These are phyloP conservation scores for Halictus quadricinctus DNA, from an alignment of 2,888 invertebrate genomes.

Conservation along the genomic window DNA sequence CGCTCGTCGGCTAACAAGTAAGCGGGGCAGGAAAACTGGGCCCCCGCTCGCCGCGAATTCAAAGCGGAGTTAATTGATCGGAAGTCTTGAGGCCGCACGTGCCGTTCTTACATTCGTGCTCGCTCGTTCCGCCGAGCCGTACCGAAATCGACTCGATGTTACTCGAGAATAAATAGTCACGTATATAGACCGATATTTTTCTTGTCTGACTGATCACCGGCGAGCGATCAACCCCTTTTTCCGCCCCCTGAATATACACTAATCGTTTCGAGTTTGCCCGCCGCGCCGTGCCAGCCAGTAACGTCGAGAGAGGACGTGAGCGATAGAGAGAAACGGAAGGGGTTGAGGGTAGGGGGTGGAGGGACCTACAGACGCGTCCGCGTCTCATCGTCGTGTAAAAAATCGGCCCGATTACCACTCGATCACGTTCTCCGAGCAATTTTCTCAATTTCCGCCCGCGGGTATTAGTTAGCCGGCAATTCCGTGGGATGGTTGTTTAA, in stretches of 20 bases:
- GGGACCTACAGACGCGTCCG: not conserved
- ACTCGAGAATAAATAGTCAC: slow-evolving; percentile 62
- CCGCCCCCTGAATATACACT: not conserved
- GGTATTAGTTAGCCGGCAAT: slow-evolving; percentile 39
- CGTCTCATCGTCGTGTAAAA: slow-evolving; percentile 20
- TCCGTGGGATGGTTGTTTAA: slow-evolving; percentile 5
- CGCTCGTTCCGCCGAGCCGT: slow-evolving; percentile 56
- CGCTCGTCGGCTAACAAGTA: slow-evolving; percentile 64
- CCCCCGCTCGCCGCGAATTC: slow-evolving; percentile 69
- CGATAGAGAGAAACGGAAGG: not conserved
- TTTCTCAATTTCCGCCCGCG: slow-evolving; percentile 35
- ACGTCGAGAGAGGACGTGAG: not conserved
- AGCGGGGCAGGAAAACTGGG: slow-evolving; percentile 58
- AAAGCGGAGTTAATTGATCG: slow-evolving; percentile 82
- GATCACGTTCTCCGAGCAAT: slow-evolving; percentile 37
- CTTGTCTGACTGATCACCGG: slow-evolving; percentile 55
- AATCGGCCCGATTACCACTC: slow-evolving; percentile 33
- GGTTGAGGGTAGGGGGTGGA: not conserved
- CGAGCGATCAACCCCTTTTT: slow-evolving; percentile 30
- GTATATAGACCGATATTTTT: slow-evolving; percentile 62
- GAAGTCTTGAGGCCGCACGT: slow-evolving; percentile 82
- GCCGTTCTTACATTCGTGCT: slow-evolving; percentile 72
- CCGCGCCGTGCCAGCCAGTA: not conserved
- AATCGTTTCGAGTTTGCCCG: slow-evolving; percentile 34
- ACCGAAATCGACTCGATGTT: slow-evolving; percentile 60